A percentile compares a stretch with the other conserved stretches of the same genome.
These are phyloP conservation scores for Neria commutata DNA, from an alignment of 2,888 invertebrate genomes.

Conservation along the genomic window DNA sequence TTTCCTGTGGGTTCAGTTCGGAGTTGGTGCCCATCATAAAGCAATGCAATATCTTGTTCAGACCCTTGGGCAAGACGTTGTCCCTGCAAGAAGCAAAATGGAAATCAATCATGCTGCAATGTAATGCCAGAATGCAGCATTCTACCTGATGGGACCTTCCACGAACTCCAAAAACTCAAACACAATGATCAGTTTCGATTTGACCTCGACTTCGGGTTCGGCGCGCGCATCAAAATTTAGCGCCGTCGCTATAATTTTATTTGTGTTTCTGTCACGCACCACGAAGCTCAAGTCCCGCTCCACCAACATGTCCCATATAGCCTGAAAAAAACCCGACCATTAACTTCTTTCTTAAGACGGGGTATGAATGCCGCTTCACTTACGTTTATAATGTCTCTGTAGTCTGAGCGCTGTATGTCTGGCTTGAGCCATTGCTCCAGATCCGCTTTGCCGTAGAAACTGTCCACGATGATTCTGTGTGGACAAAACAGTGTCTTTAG, in stretches of 20 bases:
- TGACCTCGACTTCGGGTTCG: constrained; percentile 75
- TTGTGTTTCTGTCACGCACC: constrained; percentile 65
- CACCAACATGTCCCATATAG: constrained; percentile 74
- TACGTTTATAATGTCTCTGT: constrained; percentile 69
- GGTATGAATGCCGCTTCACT: constrained; percentile 18
- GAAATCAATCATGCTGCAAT: too few relatives aligned
- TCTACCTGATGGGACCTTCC: constrained; percentile 76
- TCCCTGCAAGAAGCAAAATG: constrained; percentile 59
- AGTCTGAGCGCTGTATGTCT: constrained; percentile 72
- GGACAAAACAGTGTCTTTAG: too few relatives aligned
- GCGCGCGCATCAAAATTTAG: constrained; percentile 82
- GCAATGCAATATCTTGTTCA: constrained; percentile 77
- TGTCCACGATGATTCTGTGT: constrained; percentile 79
- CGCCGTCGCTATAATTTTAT: constrained; percentile 70
- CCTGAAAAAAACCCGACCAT: constrained; percentile 40
- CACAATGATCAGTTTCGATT: constrained; percentile 72
- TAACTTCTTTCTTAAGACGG: background rate
- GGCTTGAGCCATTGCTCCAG: constrained; percentile 79
- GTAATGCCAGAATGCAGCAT: constrained; percentile 5
- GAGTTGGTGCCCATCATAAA: constrained; percentile 87
- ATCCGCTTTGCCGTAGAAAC: constrained; percentile 86
- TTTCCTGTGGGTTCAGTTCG: constrained; percentile 72
- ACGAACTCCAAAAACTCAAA: constrained; percentile 80
- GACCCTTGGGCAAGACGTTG: constrained; percentile 67
- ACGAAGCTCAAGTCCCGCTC: constrained; percentile 77